Evolutionary conservation across 2,888 invertebrate genomes (phyloP), one percentile per base, ranked within the genome.

Genomic region (Mimumesa dahlbomi): DNA sequence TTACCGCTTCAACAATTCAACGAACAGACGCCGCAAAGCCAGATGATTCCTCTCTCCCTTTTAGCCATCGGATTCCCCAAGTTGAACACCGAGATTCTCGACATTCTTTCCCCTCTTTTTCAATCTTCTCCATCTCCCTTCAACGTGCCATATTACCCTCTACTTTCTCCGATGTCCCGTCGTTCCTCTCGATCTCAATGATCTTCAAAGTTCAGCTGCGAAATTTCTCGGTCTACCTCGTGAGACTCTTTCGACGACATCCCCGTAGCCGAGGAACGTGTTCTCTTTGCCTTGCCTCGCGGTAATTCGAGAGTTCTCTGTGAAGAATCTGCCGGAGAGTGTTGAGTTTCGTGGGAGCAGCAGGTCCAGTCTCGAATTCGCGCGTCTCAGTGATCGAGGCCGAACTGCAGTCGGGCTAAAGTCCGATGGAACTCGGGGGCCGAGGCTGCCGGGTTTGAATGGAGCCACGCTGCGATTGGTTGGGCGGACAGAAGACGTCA

Each of bases 401-500:
- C 79, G 85, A 88, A 89, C 89, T 89, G 88, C 86, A 88, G 87
- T 89, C 89, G 72, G 88, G 70, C 88, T 81, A 76, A 84, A 82
- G 88, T 84, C 88, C 87, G 88, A 86, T 84, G 79, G 82, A 85
- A 88, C 85, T 88, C 73, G 77, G 81, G 78, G 81, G 79, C 79
- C 82, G 85, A 87, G 84, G 84, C 82, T 85, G 82, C 87, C 87
- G 89, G 40, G 90, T 86, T 80, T 94, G 94, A 94, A 94, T 94
- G 94, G 93, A 92, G 91, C 92, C 88, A 88, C 80, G 83, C 85
- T 82, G 87, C 85, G 90, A 94, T 94, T 94, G 94, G 94, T 85
- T 86, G 87, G 84, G 68, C 77, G 81, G 80, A 76, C 83, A 77
- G 92, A 94, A n/a, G 94, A 94, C 94, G 94, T 94, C 94, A 94